Evolutionary conservation across 2,113 vertebrate species (phyloP), one percentile per base, ranked within the genome.

Genomic region (Gadus macrocephalus): DNA sequence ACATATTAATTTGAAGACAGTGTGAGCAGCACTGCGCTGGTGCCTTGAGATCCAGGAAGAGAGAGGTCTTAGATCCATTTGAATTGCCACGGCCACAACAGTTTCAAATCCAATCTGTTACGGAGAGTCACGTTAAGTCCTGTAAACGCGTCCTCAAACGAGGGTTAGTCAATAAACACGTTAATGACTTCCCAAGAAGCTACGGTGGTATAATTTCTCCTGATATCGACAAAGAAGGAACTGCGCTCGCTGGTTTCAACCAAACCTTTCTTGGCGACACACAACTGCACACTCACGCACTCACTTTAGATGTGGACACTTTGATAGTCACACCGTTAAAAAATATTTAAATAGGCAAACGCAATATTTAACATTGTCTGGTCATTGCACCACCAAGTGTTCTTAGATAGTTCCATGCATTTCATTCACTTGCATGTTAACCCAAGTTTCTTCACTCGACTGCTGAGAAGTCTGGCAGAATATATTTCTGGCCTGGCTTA

Each of bases 31-130:
- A 88, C 90, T 91, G 92, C 67, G 78, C 82, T 83, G 87, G 91
- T 91, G 91, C 92, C 92, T 93, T 93, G 88, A 89, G 88, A 88
- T 89, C 85, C 74, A 77, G 83, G 86, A 81, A 81, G 79, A 72
- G 62, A 71, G 71, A 66, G 42, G 7, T 49, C 20, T 59, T 35
- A n/a, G 64, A 62, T 4, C 58, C 16, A 71, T 71, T 80, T 78
- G 67, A 42, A 15, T 9, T 75, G 63, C 72, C 67, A 56, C 62
- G 65, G 58, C 61, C 73, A 53, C 67, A 81, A 69, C 78, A 35
- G 70, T 73, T 65, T 68, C 69, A 69, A 78, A 73, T 81, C 75
- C 70, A 75, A 14, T 49, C 42, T 9, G 65, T 58, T 76, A 80
- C 69, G 62, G 74, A 61, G 70, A 68, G 83, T 19, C 28, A 64